Evolutionary conservation across 2,113 vertebrate species (phyloP), one percentile per base, ranked within the genome.

Genomic region (Microtus oregoni): DNA sequence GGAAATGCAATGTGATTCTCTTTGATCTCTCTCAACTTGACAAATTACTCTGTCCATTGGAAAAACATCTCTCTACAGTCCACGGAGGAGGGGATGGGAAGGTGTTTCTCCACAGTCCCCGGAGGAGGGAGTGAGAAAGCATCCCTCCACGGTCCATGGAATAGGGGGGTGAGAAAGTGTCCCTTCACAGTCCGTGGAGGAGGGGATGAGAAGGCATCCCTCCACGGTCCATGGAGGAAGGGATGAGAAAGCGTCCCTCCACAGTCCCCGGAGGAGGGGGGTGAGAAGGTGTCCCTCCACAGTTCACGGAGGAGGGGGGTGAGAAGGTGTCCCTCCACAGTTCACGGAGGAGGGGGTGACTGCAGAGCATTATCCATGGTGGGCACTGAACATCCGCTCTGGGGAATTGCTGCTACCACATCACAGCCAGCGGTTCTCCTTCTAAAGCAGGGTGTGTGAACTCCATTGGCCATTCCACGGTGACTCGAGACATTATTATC

Each of bases 141-240:
- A 1, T 8, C 47, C 47, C 77, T 41, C 12, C 35, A 30, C 10
- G 11, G 68, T 76, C 65, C 15, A 38, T 19, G 19, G 35, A 32
- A 1, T 1, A 47, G 44, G 44, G 44, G 44, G 44, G 6, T 47
- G 7, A 47, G 8, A 9, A 47, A 1, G 8, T 1, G 47, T 8
- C 47, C 47, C 77, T 41, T 9, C 35, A 30, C 10, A 17, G 68
- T 76, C 65, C 15, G 28, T 19, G 19, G 35, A 32, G 70, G 41
- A 35, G 38, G 55, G 63, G n/a, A 0, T 70, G 67, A 72, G 44
- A 94, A 73, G 35, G 38, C 15, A 22, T 35, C 55, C 73, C 77
- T 47, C 12, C 35, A 30, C 7, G 14, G 68, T 70, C 65, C 15
- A 38, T 22, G 14, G 32, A 26, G 63, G 41, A 15, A 4, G 15